These are phyloP conservation scores for Cydia amplana DNA, from an alignment of 1,140 invertebrate species.

Conservation along the genomic window DNA sequence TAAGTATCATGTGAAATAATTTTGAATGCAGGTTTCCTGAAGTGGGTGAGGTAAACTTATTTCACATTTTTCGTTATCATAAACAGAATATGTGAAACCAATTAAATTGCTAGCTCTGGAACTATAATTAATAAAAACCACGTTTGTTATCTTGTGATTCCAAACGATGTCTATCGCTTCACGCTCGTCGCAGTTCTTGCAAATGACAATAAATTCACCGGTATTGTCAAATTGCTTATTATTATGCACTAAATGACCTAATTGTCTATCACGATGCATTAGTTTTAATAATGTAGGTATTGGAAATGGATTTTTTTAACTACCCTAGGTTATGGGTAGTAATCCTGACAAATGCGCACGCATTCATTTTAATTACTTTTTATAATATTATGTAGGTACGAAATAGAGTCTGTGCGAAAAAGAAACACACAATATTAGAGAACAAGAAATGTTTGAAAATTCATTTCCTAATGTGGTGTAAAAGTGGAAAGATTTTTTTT, in stretches of 20 bases:
- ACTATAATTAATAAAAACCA: slow-evolving; percentile 16
- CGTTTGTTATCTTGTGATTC: slow-evolving; percentile 34
- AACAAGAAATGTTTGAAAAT: too few species aligned
- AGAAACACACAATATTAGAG: too few species aligned
- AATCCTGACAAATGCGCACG: neutral
- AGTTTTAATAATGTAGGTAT: neutral
- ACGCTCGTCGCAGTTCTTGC: slow-evolving; percentile 27
- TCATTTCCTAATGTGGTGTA: too few species aligned
- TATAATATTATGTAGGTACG: too few species aligned
- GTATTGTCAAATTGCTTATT: slow-evolving; percentile 30
- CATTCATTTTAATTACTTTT: neutral
- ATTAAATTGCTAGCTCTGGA: neutral
- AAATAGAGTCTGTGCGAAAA: too few species aligned
- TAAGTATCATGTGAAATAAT: slow-evolving; percentile 54
- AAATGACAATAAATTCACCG: slow-evolving; percentile 32
- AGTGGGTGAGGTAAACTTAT: slow-evolving; percentile 18
- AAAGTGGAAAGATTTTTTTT: too few species aligned
- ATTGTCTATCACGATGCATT: neutral
- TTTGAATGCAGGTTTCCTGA: neutral
- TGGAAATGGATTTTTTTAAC: neutral
- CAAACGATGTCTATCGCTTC: slow-evolving; percentile 27
- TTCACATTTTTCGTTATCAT: slow-evolving; percentile 23
- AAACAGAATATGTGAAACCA: slow-evolving; percentile 32
- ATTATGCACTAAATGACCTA: neutral
- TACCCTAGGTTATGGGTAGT: neutral